These are phyloP conservation scores for Rhinolophus ferrumequinum DNA, from an alignment of 2,113 vertebrate species.

Conservation along the genomic window DNA sequence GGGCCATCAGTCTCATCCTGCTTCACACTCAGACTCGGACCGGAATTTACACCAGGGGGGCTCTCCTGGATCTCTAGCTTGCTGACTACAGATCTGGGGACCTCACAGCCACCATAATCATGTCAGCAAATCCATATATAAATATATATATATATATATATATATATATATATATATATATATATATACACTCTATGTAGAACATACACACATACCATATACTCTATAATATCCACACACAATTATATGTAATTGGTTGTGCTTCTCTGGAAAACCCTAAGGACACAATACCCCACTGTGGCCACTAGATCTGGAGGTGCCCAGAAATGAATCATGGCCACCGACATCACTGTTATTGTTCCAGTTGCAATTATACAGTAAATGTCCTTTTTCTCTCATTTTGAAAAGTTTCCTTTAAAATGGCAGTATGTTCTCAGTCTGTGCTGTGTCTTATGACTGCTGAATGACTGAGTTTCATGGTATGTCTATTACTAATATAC, in stretches of 20 bases:
- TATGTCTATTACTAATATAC: conserved; percentile 58
- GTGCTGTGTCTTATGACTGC: conserved; percentile 39
- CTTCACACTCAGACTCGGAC: not conserved
- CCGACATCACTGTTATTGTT: not conserved
- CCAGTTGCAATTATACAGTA: not conserved
- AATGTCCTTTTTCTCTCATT: conserved; percentile 45
- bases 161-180: not conserved
- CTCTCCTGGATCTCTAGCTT: not conserved
- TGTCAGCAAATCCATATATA: not conserved
- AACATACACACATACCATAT: too few species aligned
- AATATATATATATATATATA: too few species aligned
- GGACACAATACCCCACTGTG: not conserved
- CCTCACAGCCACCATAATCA: not conserved
- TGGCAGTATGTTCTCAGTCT: conserved; percentile 47
- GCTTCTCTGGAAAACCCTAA: not conserved
- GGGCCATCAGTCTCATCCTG: not conserved
- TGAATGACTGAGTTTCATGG: conserved; percentile 53
- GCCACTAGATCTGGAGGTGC: not conserved
- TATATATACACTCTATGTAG: too few species aligned
- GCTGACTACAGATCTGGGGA: not conserved
- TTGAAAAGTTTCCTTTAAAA: conserved; percentile 64
- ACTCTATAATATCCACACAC: not conserved
- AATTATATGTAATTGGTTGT: not conserved
- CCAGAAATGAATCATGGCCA: not conserved
- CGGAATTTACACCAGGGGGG: not conserved